Percentiles rank a stretch among this genome's conserved stretches.
phyloP scores from a whole-genome alignment of 2,888 invertebrate species.

The Calliphora vomitoria region DNA sequence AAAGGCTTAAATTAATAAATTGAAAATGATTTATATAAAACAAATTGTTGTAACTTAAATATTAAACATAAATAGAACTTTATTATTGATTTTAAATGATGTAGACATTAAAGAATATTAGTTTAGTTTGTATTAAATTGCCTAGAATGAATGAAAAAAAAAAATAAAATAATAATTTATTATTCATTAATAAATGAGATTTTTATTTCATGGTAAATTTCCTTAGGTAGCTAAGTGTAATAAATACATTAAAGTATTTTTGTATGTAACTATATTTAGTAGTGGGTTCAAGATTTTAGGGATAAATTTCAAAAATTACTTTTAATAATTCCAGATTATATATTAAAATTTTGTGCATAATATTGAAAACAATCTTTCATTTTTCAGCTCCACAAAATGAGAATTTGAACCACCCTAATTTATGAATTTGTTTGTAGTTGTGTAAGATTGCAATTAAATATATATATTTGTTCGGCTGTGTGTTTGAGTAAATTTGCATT shows the following conservation, averaged over 20 bases:
- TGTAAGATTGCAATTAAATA: background rate
- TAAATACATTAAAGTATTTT: constrained; percentile 23
- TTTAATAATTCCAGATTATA: too few species aligned
- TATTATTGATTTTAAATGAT: constrained; percentile 17
- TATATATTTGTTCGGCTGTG: background rate
- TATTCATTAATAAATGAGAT: background rate
- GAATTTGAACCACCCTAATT: background rate
- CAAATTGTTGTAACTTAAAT: background rate
- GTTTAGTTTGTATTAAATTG: background rate
- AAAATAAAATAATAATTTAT: background rate
- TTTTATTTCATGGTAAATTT: constrained; percentile 41
- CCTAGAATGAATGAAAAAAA: background rate
- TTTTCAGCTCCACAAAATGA: background rate
- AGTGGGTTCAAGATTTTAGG: too few species aligned
- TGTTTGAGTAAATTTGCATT: constrained; percentile 35
- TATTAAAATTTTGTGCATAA: too few species aligned
- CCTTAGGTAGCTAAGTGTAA: constrained; percentile 12
- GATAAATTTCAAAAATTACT: too few species aligned
- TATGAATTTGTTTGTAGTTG: background rate
- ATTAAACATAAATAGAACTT: too few species aligned
- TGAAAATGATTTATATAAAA: constrained; percentile 21
- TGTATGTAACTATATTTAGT: background rate
- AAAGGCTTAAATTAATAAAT: constrained; percentile 52
- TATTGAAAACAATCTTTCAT: too few species aligned
- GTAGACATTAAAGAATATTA: background rate